Evolutionary conservation across 30 jellyfish, hydroid and myxozoan species (phyloP), one percentile per base, ranked within the genome.

Genomic region (Aurelia sp.): DNA sequence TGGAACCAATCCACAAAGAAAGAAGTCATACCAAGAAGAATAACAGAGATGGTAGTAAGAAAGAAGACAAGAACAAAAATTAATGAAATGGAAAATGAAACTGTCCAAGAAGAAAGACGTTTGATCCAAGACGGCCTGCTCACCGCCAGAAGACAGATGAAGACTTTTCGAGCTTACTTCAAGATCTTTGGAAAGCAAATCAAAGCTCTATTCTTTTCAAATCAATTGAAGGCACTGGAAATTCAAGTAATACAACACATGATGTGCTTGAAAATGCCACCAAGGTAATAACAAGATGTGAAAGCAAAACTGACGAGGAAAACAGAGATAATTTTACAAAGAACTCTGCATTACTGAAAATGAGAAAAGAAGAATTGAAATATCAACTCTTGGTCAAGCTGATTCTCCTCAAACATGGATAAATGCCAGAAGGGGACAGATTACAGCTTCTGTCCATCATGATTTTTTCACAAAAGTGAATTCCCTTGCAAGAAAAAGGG

Each of bases 391-490:
- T 6, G 90, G 74, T 6, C 84, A 85, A 60, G 53, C 95, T 6
- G 82, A 62, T 15, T 27, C 48, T 15, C 19, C 48, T 15, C 19
- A 62, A 62, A 18, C 62, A 30, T 85, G 95, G 95, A 13, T 60
- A 5, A 23, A 85, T 11, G 31, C 19, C n/a, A 37, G 95, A 30
- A 62, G 44, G 40, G 95, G 95, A 62, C 63, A 90, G 18, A 18
- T 85, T 9, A 85, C 95, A 4, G 84, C 95, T 41, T 74, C 95
- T 12, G 58, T n/a, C 35, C 68, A 61, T 74, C 90, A 74, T 30
- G 75, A 60, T 37, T 33, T 57, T 35, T 85, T 13, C 52, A 85
- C 95, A 37, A 85, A 85, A 63, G 83, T 85, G 55, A 74, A 74
- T 37, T 17, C 61, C 0, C 20, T 73, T 31, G 71, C 70, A 41